A percentile compares a stretch with the other conserved stretches of the same genome.
phyloP scores from a whole-genome alignment of 2,113 vertebrate genomes.

The Panthera uncia region DNA sequence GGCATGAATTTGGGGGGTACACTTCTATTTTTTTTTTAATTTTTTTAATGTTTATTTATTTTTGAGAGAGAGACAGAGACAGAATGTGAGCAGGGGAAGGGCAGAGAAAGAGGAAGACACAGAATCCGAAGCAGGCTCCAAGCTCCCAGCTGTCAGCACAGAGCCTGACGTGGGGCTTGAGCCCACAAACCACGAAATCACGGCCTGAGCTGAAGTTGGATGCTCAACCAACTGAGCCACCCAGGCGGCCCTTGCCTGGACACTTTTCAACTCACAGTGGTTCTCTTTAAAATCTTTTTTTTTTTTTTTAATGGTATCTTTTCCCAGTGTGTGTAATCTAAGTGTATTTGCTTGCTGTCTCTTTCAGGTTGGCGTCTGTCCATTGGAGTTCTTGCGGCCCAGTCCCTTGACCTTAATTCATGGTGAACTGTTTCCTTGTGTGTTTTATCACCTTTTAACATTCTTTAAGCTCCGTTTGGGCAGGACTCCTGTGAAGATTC shows the following conservation, averaged over 20 bases:
- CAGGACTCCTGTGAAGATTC: background rate
- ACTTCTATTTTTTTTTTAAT: too few relatives aligned
- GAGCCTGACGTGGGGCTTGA: too few relatives aligned
- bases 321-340: background rate
- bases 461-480: background rate
- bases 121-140: too few relatives aligned
- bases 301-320: background rate
- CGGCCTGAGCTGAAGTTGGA: too few relatives aligned
- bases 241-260: too few relatives aligned
- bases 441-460: background rate
- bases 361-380: background rate
- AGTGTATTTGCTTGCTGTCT: background rate
- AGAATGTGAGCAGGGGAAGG: too few relatives aligned
- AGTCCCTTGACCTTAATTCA: background rate
- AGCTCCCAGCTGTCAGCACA: too few relatives aligned
- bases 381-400: background rate
- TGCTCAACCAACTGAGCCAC: too few relatives aligned
- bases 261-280: background rate
- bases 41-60: too few relatives aligned
- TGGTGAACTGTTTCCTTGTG: background rate
- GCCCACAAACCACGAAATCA: too few relatives aligned
- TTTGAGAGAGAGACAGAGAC: too few relatives aligned
- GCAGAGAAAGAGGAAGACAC: too few relatives aligned
- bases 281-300: background rate
- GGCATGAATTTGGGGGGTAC: background rate